Evolutionary conservation across 2,888 invertebrate species (phyloP).

Genomic region (Muscina levida): DNA sequence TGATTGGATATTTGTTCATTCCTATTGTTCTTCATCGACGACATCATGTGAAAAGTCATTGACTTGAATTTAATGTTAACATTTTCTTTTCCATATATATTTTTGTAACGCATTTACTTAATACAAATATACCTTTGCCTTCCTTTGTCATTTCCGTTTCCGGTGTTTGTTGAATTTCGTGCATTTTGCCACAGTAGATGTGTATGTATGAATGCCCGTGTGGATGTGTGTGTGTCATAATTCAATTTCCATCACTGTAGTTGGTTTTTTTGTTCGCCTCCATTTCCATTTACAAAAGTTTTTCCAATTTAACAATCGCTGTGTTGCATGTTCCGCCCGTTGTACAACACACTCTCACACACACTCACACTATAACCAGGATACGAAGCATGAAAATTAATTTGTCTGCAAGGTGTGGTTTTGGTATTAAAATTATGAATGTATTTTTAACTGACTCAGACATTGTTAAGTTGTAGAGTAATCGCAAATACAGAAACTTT

Average conservation of each 20-base stretch:
- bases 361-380: neutral
- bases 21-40: neutral
- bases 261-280: neutral
- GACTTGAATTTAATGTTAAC: neutral
- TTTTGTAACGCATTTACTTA: neutral
- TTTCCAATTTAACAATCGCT: conserved; percentile 17
- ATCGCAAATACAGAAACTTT: no score
- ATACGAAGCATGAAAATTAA: conserved; percentile 5
- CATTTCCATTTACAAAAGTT: conserved; percentile 10
- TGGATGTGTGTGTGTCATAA: neutral
- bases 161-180: conserved; percentile 14
- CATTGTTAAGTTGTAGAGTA: no score
- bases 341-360: neutral
- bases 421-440: conserved; percentile 32
- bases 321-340: conserved; percentile 27
- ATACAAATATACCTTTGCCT: neutral
- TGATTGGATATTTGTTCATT: neutral
- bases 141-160: conserved; percentile 12
- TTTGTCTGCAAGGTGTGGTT: conserved; percentile 52
- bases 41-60: conserved; percentile 1
- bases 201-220: neutral
- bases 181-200: neutral
- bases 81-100: neutral
- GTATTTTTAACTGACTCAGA: conserved; percentile 27
- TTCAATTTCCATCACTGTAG: neutral